These are phyloP conservation scores for Pterostichus niger DNA, from an alignment of 2,888 invertebrate genomes.

Conservation along the genomic window DNA sequence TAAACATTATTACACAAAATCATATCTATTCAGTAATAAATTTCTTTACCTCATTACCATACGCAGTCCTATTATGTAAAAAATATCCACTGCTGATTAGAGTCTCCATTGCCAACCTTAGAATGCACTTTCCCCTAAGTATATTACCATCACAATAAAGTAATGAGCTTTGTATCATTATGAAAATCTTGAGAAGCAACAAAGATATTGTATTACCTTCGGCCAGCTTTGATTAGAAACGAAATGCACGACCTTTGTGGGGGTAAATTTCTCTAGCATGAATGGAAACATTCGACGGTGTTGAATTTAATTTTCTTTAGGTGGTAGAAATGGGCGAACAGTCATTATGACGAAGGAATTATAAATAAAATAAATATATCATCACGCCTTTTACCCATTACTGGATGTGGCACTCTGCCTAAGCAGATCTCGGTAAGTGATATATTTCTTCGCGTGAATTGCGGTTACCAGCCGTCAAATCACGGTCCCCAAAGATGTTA, in stretches of 20 bases:
- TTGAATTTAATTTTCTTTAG: background rate
- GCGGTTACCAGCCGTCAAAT: no score
- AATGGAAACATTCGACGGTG: background rate
- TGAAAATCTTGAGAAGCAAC: constrained; percentile 45
- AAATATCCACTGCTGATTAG: constrained; percentile 46
- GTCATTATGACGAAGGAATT: no score
- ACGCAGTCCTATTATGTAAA: constrained; percentile 53
- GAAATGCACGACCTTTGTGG: constrained; percentile 26
- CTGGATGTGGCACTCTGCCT: no score
- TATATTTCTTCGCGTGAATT: no score
- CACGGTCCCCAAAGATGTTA: no score
- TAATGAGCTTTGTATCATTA: constrained; percentile 57
- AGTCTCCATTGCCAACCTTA: constrained; percentile 21
- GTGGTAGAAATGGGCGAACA: background rate
- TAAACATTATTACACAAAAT: constrained; percentile 42
- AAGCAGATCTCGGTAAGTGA: no score
- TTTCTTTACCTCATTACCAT: constrained; percentile 45
- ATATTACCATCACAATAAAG: constrained; percentile 61
- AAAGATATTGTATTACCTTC: constrained; percentile 40
- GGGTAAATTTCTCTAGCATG: background rate
- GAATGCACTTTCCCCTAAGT: constrained; percentile 44
- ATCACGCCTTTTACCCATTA: no score
- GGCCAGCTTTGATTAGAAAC: constrained; percentile 6
- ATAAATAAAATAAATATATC: no score
- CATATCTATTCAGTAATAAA: constrained; percentile 46